A percentile compares a stretch with the other conserved stretches of the same genome.
Conservation (phyloP, 2,888 invertebrate species). For the Ceramica pisi region DNA sequence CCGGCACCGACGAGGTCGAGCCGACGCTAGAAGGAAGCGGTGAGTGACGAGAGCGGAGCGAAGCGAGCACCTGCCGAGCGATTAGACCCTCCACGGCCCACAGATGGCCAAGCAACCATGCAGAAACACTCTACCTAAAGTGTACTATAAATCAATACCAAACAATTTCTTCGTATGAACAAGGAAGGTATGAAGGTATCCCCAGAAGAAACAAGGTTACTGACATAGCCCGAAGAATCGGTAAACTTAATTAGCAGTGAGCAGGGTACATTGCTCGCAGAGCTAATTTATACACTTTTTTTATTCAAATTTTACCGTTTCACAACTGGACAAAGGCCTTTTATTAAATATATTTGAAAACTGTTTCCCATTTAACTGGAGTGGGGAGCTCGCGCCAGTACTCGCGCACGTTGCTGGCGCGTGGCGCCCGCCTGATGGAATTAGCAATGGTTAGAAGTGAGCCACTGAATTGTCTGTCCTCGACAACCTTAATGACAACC, state of each 20-base stretch:
- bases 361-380: neutral
- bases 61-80: neutral
- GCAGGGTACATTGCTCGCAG: too few relatives aligned
- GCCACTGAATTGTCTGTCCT: neutral
- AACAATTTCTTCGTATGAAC: neutral
- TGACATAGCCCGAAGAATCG: too few relatives aligned
- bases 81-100: neutral
- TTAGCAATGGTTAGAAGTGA: conserved; percentile 6
- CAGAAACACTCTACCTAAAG: neutral
- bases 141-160: neutral
- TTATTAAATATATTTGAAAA: neutral
- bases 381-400: neutral
- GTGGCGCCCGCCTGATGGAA: neutral
- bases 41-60: neutral
- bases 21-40: neutral
- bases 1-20: neutral
- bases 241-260: too few relatives aligned
- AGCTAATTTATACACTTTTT: too few relatives aligned
- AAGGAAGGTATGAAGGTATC: neutral
- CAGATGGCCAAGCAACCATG: neutral
- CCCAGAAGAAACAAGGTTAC: too few relatives aligned
- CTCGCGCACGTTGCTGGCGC: neutral
- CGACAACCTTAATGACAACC: conserved; percentile 1
- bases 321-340: too few relatives aligned
- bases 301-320: too few relatives aligned